Evolutionary conservation across 1,140 invertebrate species (phyloP).

Genomic region (Eumeta japonica): DNA sequence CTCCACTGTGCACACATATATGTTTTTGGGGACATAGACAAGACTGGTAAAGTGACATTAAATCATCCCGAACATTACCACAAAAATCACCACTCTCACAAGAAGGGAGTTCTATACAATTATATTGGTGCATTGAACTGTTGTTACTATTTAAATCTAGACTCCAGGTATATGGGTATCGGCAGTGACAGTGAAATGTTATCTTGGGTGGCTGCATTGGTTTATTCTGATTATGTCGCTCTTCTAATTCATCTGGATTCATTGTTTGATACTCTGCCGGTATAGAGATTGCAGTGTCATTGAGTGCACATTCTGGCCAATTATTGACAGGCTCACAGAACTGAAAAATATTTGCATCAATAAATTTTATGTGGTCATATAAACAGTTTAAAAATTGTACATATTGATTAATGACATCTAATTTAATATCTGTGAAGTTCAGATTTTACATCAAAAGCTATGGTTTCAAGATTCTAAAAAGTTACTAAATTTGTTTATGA

Average conservation of each 20-base stretch:
- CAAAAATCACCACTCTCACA: slow-evolving; percentile 38
- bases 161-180: slow-evolving; percentile 35
- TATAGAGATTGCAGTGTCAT: slow-evolving; percentile 23
- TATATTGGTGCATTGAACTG: slow-evolving; percentile 16
- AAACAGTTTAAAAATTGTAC: no score
- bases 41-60: slow-evolving; percentile 63
- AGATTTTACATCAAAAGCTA: no score
- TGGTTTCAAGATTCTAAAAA: no score
- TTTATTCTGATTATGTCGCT: slow-evolving; percentile 30
- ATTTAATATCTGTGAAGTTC: no score
- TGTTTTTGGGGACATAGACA: slow-evolving; percentile 63
- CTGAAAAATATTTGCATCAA: slow-evolving; percentile 18
- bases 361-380: no score
- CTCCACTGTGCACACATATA: slow-evolving; percentile 57
- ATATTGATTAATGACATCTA: no score
- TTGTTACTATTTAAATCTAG: slow-evolving; percentile 9
- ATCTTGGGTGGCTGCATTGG: slow-evolving; percentile 36
- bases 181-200: slow-evolving; percentile 30
- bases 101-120: slow-evolving; percentile 26
- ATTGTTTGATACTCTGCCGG: slow-evolving; percentile 23
- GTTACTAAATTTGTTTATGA: no score
- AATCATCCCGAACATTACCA: slow-evolving; percentile 44
- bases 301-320: slow-evolving; percentile 27
- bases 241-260: slow-evolving; percentile 40
- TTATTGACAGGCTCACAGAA: slow-evolving; percentile 33